phyloP scores from a whole-genome alignment of 2,113 vertebrate species.

The Austrofundulus limnaeus region DNA sequence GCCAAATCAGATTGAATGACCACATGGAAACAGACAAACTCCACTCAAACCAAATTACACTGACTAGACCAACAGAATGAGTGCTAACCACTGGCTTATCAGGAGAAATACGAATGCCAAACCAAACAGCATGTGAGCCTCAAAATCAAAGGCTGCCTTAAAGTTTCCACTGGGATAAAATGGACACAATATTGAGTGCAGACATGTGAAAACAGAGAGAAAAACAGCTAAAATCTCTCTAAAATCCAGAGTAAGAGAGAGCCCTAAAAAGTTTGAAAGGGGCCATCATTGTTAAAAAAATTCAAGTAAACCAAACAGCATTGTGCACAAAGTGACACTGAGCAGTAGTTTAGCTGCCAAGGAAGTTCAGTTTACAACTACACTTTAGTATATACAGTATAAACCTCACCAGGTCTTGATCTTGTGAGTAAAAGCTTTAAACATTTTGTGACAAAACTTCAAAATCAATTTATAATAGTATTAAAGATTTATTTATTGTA shows the following conservation, averaged over 20 bases:
- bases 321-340: no score
- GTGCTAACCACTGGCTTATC: conserved; percentile 50
- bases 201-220: conserved; percentile 33
- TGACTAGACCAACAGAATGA: conserved; percentile 20
- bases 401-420: no score
- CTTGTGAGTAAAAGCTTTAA: no score
- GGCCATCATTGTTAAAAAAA: neutral
- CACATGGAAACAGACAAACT: conserved; percentile 48
- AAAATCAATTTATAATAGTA: no score
- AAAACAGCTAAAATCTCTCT: conserved; percentile 34
- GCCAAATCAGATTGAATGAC: conserved; percentile 38
- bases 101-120: conserved; percentile 53
- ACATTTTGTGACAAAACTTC: no score
- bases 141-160: conserved; percentile 52
- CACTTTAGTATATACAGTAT: no score
- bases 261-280: conserved; percentile 13
- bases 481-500: no score
- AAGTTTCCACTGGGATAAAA: conserved; percentile 36
- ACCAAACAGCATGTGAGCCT: conserved; percentile 37
- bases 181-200: conserved; percentile 35
- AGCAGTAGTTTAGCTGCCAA: neutral
- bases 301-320: no score
- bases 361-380: neutral
- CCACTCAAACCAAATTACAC: conserved; percentile 46
- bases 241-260: conserved; percentile 21